Conservation (phyloP, 2,113 vertebrate species). For the Limnothrissa miodon region DNA sequence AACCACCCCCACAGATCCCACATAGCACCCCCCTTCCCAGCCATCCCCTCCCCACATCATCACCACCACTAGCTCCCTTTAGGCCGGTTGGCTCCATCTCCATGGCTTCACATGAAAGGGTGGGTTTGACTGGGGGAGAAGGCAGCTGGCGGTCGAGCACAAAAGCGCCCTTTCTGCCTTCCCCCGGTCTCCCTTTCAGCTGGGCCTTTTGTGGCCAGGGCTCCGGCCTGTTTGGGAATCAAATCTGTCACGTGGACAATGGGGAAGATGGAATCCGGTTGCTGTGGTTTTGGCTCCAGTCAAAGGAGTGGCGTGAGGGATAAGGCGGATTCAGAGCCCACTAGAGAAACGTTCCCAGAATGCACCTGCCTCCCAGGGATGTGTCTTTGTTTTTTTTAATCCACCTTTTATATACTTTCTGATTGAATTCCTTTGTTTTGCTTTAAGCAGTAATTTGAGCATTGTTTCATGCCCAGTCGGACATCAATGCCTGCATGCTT, state of each 20-base stretch:
- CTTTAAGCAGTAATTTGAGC: background rate
- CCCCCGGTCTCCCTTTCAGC: conserved; percentile 48
- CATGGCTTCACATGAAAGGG: conserved; percentile 61
- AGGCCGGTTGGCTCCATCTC: conserved; percentile 40
- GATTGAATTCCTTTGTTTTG: background rate
- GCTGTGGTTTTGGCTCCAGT: conserved; percentile 25
- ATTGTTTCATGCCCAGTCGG: background rate
- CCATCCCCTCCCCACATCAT: conserved; percentile 31
- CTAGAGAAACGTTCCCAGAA: conserved; percentile 29
- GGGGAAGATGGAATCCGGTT: conserved; percentile 44
- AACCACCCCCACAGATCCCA: background rate
- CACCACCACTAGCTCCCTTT: conserved; percentile 1
- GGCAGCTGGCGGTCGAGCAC: conserved; percentile 60
- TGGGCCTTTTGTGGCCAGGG: conserved; percentile 44
- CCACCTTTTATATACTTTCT: background rate
- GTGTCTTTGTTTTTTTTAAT: background rate
- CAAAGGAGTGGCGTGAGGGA: background rate
- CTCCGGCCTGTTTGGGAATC: conserved; percentile 41
- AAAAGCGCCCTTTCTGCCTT: conserved; percentile 61
- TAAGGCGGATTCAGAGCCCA: conserved; percentile 15
- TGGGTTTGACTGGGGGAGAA: conserved; percentile 57
- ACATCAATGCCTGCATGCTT: background rate
- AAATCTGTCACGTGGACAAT: conserved; percentile 32
- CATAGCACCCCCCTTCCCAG: background rate
- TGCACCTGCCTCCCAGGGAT: conserved; percentile 34